Conservation (phyloP, 2,888 invertebrate species). For the Deroplatys truncata region DNA sequence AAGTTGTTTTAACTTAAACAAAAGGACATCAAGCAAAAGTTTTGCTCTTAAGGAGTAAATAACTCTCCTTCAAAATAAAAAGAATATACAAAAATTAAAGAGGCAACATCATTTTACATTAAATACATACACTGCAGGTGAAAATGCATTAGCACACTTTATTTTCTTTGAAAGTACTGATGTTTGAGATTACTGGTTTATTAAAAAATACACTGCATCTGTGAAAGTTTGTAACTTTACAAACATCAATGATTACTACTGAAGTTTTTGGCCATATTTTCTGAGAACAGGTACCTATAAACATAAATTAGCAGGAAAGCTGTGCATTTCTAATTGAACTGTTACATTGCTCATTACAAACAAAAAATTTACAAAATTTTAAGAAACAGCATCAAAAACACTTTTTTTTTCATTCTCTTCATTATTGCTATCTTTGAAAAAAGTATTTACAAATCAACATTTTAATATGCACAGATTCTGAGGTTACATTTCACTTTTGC, state of each 20-base stretch:
- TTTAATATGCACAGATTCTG: not conserved
- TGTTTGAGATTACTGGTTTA: not conserved
- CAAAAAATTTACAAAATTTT: no score
- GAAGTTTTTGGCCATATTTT: no score
- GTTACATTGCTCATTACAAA: not conserved
- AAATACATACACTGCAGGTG: not conserved
- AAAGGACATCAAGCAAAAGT: no score
- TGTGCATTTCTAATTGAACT: not conserved
- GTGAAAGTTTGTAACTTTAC: not conserved
- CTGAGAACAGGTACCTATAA: not conserved
- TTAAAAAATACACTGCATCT: not conserved
- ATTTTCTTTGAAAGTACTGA: not conserved
- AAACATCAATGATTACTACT: no score
- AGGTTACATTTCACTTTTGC: not conserved
- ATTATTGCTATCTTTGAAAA: not conserved
- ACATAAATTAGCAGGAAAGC: not conserved
- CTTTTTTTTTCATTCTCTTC: not conserved
- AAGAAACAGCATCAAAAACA: not conserved
- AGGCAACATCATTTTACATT: not conserved
- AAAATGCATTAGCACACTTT: not conserved
- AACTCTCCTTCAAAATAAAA: not conserved
- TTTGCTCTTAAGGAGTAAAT: no score
- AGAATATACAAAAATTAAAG: not conserved
- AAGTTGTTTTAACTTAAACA: no score
- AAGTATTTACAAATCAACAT: not conserved